Evolutionary conservation across 2,113 vertebrate species (phyloP).

Genomic region (Suncus etruscus): DNA sequence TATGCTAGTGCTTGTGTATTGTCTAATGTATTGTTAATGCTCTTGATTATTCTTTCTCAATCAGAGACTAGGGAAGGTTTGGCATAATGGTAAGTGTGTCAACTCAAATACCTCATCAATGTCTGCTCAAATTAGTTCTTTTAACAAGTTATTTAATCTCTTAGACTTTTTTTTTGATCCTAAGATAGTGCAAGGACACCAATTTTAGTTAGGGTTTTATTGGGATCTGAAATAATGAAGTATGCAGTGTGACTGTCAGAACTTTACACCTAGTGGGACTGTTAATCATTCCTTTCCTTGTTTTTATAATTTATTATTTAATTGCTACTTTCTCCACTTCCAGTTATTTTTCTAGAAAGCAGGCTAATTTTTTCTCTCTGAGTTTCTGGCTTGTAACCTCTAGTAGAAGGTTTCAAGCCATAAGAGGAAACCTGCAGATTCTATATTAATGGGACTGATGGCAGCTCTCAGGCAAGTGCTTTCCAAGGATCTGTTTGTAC

Average conservation of each 20-base stretch:
- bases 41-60: background rate
- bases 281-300: background rate
- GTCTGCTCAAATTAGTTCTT: constrained; percentile 39
- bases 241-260: background rate
- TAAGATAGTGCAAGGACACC: background rate
- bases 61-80: background rate
- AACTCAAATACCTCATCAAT: background rate
- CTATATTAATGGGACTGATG: constrained; percentile 34
- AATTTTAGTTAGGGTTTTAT: constrained; percentile 2
- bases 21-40: background rate
- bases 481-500: constrained; percentile 42
- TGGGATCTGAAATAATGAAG: background rate
- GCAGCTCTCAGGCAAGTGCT: constrained; percentile 32
- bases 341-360: background rate
- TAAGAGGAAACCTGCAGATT: constrained; percentile 33
- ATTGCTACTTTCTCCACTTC: background rate
- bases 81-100: background rate
- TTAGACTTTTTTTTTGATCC: background rate
- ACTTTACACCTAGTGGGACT: background rate
- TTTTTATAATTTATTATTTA: background rate
- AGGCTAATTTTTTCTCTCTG: constrained; percentile 45
- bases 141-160: background rate
- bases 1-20: background rate
- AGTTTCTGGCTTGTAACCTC: background rate
- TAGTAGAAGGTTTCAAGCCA: background rate